phyloP scores from a whole-genome alignment of 2,797 vertebrate genomes.

The Syngnathus acus region DNA sequence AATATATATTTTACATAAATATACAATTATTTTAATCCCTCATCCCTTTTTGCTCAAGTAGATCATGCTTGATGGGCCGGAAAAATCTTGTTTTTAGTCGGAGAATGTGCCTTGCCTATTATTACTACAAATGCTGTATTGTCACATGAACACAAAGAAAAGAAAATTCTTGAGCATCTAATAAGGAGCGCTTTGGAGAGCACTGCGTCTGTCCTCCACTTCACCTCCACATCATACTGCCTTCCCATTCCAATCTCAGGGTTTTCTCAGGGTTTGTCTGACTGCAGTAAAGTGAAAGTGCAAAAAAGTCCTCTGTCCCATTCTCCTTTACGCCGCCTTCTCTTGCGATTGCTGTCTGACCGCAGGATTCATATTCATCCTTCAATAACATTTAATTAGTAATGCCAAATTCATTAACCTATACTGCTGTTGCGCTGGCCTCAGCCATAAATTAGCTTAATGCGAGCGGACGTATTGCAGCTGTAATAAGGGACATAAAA shows the following conservation, averaged over 20 bases:
- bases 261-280: conserved; percentile 26
- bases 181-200: conserved; percentile 14
- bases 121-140: conserved; percentile 1
- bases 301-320: conserved; percentile 39
- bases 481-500: conserved; percentile 78
- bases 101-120: not conserved
- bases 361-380: conserved; percentile 92
- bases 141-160: conserved; percentile 6
- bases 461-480: conserved; percentile 70
- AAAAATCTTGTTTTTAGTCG: not conserved
- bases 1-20: too few relatives aligned
- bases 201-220: conserved; percentile 35
- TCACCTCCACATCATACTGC: conserved; percentile 28
- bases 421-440: conserved; percentile 71
- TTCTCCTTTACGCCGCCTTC: conserved; percentile 29
- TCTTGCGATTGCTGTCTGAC: conserved; percentile 59
- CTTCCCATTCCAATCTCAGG: conserved; percentile 22
- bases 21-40: too few relatives aligned
- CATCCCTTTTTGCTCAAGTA: too few relatives aligned
- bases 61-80: too few relatives aligned
- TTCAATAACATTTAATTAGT: conserved; percentile 94
- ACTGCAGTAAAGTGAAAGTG: conserved; percentile 30
- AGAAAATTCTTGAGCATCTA: conserved; percentile 4
- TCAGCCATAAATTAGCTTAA: conserved; percentile 75
- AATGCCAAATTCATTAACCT: conserved; percentile 98